Evolutionary conservation across 1,140 invertebrate species (phyloP).

Genomic region (Bombus huntii): DNA sequence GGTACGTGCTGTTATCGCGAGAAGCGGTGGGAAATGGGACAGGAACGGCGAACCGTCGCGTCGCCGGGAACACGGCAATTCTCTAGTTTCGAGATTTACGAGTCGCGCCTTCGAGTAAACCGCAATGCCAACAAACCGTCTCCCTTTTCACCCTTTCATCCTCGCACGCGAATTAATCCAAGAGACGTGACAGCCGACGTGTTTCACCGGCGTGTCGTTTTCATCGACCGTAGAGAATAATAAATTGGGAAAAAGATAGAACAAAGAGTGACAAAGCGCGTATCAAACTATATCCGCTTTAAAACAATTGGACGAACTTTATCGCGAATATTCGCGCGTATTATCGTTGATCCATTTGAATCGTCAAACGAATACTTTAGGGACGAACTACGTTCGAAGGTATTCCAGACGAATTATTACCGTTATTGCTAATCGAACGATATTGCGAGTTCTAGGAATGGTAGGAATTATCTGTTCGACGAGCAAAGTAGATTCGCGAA

Average conservation of each 20-base stretch:
- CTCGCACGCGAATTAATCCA: constrained; percentile 23
- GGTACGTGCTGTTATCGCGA: neutral
- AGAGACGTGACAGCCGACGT: constrained; percentile 27
- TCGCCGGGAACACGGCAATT: constrained; percentile 19
- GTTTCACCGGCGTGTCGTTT: constrained; percentile 13
- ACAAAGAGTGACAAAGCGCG: neutral
- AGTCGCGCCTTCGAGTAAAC: constrained; percentile 29
- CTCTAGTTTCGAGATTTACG: constrained; percentile 31
- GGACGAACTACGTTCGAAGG: neutral
- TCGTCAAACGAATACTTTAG: neutral
- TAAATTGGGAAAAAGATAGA: neutral
- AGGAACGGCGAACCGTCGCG: too few species aligned
- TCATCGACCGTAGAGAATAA: neutral
- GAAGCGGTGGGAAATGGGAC: neutral
- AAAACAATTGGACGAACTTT: neutral
- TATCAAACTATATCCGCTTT: neutral
- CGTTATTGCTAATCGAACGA: neutral
- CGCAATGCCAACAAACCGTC: constrained; percentile 21
- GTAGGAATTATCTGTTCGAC: neutral
- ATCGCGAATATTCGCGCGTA: neutral
- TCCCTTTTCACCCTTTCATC: neutral
- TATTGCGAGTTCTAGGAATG: neutral
- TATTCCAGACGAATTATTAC: neutral
- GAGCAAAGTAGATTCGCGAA: constrained; percentile 18
- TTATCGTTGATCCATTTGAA: neutral